phyloP scores from a whole-genome alignment of 2,113 vertebrate species.

The Cyanocitta stelleri region DNA sequence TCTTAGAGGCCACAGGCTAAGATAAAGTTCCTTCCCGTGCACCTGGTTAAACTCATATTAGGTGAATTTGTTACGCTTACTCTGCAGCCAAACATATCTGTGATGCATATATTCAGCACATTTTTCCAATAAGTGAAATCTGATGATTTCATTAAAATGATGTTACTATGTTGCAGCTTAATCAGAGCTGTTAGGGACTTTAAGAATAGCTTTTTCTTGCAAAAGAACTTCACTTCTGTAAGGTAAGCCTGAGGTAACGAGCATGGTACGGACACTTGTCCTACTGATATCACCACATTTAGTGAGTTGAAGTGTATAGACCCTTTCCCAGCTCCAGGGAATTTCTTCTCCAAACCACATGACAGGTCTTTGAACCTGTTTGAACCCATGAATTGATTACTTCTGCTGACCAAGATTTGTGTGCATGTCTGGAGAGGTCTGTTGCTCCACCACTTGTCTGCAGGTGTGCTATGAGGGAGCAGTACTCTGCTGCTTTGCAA shows the following conservation, averaged over 20 bases:
- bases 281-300: not conserved
- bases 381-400: not conserved
- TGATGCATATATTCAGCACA: not conserved
- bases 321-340: not conserved
- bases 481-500: not conserved
- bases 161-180: not conserved
- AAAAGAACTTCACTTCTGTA: not conserved
- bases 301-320: not conserved
- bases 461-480: not conserved
- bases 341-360: not conserved
- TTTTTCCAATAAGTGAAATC: not conserved
- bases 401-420: not conserved
- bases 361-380: not conserved
- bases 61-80: not conserved
- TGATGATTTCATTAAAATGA: not conserved
- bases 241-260: not conserved
- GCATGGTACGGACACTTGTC: rapidly evolving
- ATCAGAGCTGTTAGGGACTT: not conserved
- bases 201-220: not conserved
- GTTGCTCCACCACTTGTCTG: not conserved
- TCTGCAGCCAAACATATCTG: not conserved
- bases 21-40: not conserved
- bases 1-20: not conserved
- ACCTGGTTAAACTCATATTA: not conserved
- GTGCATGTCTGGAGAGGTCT: not conserved